Evolutionary conservation across 64 coral and sea anemone species (phyloP).

Genomic region (Montipora sp.): DNA sequence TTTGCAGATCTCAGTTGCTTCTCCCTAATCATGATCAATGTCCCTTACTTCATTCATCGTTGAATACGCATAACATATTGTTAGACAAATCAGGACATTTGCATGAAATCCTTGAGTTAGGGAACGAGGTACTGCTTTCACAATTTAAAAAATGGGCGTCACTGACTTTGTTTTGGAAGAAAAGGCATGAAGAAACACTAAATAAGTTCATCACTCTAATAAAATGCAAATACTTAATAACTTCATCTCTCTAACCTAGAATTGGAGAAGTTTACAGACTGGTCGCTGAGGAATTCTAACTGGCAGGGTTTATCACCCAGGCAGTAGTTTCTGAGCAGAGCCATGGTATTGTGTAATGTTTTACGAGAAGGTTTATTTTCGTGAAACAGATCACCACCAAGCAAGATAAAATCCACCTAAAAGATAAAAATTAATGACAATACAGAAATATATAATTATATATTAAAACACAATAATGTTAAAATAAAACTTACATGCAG

Average conservation of each 20-base stretch:
- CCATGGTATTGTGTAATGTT: conserved; percentile 83
- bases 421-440: conserved; percentile 1
- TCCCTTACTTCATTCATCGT: too few species aligned
- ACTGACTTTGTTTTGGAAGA: too few species aligned
- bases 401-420: conserved; percentile 96
- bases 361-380: conserved; percentile 99
- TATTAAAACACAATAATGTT: too few species aligned
- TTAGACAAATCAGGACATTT: too few species aligned
- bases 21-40: too few species aligned
- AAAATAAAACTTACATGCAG: not conserved
- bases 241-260: conserved; percentile 65
- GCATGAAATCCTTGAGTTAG: too few species aligned
- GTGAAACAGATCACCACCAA: conserved; percentile 98
- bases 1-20: too few species aligned
- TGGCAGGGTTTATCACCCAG: conserved; percentile 87
- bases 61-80: too few species aligned
- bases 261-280: conserved; percentile 94
- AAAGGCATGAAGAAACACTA: too few species aligned
- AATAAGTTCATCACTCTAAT: too few species aligned
- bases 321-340: conserved; percentile 93
- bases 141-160: too few species aligned
- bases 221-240: not conserved
- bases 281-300: conserved; percentile 98
- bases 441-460: not conserved
- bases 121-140: too few species aligned